Base-by-base conservation (phyloP, 1,140 invertebrate genomes). In the Rhagoletis pomonella region DNA sequence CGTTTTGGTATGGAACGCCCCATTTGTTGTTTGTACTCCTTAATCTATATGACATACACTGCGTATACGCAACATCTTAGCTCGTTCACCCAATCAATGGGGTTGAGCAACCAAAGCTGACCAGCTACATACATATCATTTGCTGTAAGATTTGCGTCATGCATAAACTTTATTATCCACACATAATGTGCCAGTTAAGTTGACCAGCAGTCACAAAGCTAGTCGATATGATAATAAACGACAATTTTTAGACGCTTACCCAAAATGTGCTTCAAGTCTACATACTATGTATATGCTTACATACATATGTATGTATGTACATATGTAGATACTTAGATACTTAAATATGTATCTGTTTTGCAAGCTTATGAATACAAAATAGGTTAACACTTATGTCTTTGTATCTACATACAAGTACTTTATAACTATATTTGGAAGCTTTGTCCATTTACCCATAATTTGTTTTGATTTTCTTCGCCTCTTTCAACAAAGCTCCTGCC, bases 161-260 rank as follows among this genome's bases (percentile, higher is more conserved):
- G 42, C 67, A 73, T 47, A 73, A 73, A 73, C 42, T 73, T 73
- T 73, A 73, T 73, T 73, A 42, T 17, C 44, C 44, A 10, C 44
- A 10, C 67, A 44, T 73, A 14, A 73, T 73, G 67, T 44, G 39
- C 12, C 42, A 12, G 39, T 73, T 73, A 47, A 73, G 42, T 73
- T 73, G 67, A 73, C 67, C 67, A 73, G 67, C 67, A 73, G 67
- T 73, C 67, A 73, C 39, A 44, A 17, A 47, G 67, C 14, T 42
- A 73, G 67, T 73, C 67, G 67, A 73, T 73, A 73, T 44, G 67
- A 73, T 73, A 47, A 73, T 73, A 73, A 73, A 73, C 67, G 67
- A 73, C 67, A 73, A 73, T 73, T 73, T 44, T 9, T 14, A 39
- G 14, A 17, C 42, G 42, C 67, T 73, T 47, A 17, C 12, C 7